Evolutionary conservation across 2,113 vertebrate species (phyloP).

Genomic region (Equus przewalskii): DNA sequence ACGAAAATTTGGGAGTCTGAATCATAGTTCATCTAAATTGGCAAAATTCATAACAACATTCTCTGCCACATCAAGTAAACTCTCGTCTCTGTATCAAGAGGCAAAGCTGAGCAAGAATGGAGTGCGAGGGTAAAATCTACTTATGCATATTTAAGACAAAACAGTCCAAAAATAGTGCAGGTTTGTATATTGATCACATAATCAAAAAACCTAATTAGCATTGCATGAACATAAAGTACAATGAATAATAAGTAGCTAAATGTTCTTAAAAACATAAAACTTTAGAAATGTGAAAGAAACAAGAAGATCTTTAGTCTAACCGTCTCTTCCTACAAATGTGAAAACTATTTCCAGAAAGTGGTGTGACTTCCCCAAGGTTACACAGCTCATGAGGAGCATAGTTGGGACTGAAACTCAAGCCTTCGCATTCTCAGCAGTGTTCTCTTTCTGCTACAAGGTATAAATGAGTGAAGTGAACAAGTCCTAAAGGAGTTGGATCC

Average conservation of each 20-base stretch:
- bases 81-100: neutral
- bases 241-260: constrained; percentile 29
- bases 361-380: neutral
- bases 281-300: constrained; percentile 38
- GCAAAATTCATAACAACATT: neutral
- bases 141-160: neutral
- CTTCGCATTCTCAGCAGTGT: neutral
- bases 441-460: neutral
- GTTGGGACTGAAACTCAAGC: neutral
- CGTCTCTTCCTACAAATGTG: neutral
- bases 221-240: neutral
- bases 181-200: neutral
- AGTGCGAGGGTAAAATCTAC: neutral
- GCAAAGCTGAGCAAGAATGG: neutral
- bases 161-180: neutral
- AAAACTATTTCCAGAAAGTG: neutral
- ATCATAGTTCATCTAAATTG: neutral
- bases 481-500: neutral
- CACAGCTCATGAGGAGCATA: neutral
- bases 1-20: neutral
- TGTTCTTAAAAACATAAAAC: constrained; percentile 31
- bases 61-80: neutral
- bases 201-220: neutral
- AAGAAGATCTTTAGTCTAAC: neutral
- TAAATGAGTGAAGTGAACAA: neutral